Base-by-base conservation (phyloP, 2,888 invertebrate species). In the Plebejus melissa region DNA sequence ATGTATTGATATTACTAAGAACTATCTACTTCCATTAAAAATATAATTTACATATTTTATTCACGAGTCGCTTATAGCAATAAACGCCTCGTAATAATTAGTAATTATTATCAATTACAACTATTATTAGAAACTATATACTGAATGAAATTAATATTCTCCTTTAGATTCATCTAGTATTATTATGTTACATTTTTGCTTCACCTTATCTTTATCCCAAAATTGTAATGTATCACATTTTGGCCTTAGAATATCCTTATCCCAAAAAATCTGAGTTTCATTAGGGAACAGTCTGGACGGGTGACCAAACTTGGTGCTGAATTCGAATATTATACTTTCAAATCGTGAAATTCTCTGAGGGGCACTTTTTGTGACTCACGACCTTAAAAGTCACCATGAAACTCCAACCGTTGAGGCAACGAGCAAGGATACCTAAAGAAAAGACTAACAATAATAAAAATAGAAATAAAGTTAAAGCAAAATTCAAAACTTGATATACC, bases 301-400 rank as follows among this genome's bases (percentile, higher is more conserved):
- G 78, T 78, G 77, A 80, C 86, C 88, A 84, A 87, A 86, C 85
- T 85, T 80, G 86, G 87, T 78, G 65, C 71, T 72, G 75, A 85
- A 87, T 87, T 90, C 85, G 84, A 82, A 82, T 83, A 91, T 92
- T 92, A 92, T 90, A 92, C 90, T 91, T 92, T 89, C 82, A 91
- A 89, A 92, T 91, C 81, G 82, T 78, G 77, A 84, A 85, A 89
- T 88, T 86, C 86, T 81, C 78, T 82, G 78, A 82, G 81, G 79
- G 80, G 83, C 81, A 80, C 82, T 84, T 87, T 87, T 86, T 84
- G 83, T 50, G 32, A 65, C 65, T 32, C 28, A 50, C 72, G 71
- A 71, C 72, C 72, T 54, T 71, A 72, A 50, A 72, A 28, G 72
- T 54, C 32, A 32, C 65, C 32, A 65, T 16, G 65, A 13, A 65